Evolutionary conservation across 2,797 vertebrate species (phyloP), one percentile per base, ranked within the genome.

Genomic region (Meda fulgida): DNA sequence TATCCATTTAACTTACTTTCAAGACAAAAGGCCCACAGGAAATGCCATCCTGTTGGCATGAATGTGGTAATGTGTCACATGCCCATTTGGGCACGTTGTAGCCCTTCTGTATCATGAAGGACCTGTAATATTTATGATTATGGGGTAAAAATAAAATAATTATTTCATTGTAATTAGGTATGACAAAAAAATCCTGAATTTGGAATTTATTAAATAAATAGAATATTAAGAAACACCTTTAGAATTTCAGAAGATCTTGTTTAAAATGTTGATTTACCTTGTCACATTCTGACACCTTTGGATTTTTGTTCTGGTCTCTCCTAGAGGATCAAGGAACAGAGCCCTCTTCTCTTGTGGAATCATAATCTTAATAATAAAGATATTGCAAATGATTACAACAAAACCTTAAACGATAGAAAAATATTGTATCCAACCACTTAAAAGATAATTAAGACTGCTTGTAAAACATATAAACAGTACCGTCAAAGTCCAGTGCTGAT

Each of bases 301-400:
- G 19, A 69, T 10, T 2, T 23, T 6, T 1, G 18, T 19, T 67
- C 0, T 1, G 31, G 29, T 21, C 65, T 67, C 31, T 31, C 65
- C 65, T 2, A 67, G 29, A 34, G 65, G 65, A 67, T 67, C 65
- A 31, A 36, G 7, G 29, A 31, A 67, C 8, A 67, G 65, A 67
- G 65, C 65, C 65, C 31, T 67, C 7, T 67, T 67, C 65, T 67
- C 31, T 67, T 36, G 65, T 67, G 65, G 31, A 11, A 67, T 67
- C 65, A 67, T 34, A 9, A 66, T 34, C 65, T 66, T 13, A 46
- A 46, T 31, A 66, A 66, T 66, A 18, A 34, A 34, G 18, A 66
- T 34, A 36, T 67, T 36, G 31, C 26, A 66, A 66, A 66, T 26
- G 0, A 60, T 60, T 60, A 26, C 10, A 26, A 60, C 55, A 60